Base-by-base conservation (phyloP, 2,797 vertebrate species). In the Buceros bicornis region DNA sequence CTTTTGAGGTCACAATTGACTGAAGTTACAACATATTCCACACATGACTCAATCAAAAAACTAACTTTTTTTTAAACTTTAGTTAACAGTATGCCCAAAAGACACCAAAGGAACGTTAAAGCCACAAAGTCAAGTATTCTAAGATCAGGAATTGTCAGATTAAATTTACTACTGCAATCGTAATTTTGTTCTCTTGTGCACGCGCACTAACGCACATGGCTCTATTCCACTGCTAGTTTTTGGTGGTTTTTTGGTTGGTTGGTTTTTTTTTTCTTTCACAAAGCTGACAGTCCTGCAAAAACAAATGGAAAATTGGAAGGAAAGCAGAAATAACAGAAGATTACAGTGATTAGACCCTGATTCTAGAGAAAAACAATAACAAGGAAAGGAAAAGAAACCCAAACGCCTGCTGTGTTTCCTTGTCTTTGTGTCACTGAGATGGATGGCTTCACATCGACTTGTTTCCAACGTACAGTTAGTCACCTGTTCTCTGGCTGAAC, bases 131-230 rank as follows among this genome's bases (percentile, higher is more conserved):
- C 65, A 65, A 73, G 25, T 48, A 73, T 45, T 95, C 62, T 57
- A 87, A 74, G 94, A 90, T 66, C 57, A 92, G 79, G 71, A 77
- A 82, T 12, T 33, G 26, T 31, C 81, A 72, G 81, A 93, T 87
- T 82, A 89, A 80, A 87, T 87, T 70, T 80, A 94, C 67, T 82
- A 70, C 43, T 40, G 51, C 48, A 79, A 51, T 26, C 3, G 16
- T 64, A 6, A 73, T 58, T 92, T 62, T 80, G 16, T 84, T 90
- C 53, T 79, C 85, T 43, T 70, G 24, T 35, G 37, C 26, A 47
- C 3, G 7, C 5, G 10, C 24, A 13, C 37, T 57, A 69, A 29
- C 33, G 84, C 64, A 65, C 16, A 16, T 3, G 20, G 47, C 47
- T 97, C 94, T 61, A 89, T 65, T 86, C 57, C 48, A 71, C 31